Base-by-base conservation (phyloP, 1,140 invertebrate genomes). In the Carcinoscorpius rotundicauda region DNA sequence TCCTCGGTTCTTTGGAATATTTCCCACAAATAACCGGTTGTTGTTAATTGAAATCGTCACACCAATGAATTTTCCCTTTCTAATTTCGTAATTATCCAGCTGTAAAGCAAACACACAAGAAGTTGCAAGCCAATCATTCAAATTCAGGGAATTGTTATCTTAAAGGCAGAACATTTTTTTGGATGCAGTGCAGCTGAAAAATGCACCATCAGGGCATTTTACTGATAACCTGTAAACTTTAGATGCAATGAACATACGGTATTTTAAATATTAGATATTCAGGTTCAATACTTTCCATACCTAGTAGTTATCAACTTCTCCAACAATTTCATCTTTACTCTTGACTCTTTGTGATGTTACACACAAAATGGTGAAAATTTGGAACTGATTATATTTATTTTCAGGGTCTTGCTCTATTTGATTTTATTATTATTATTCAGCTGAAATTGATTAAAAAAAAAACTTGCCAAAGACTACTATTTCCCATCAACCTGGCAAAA, bases 311-410 rank as follows among this genome's bases (percentile, higher is more conserved):
- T 88, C 89, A 87, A 88, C 98, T 97, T 87, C 98, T 95, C 84
- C 97, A 93, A 86, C 94, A 87, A 84, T 98, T 98, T 87, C 98
- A 94, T 84, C 98, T 93, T 93, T 94, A 96, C 84, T 92, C 90
- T 89, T 98, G 98, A 84, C 91, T 96, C 87, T 98, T 98, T 85
- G 96, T 96, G 88, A 99, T 98, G 87, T 98, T 98, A 83, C 96
- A 95, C 84, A 98, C 91, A 87, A 98, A 99, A 85, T 98, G 91
- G 84, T 94, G 92, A 81, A 96, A 90, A 86, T 98, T 98, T 82
- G 95, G 93, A 86, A 98, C 91, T 81, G 94, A 98, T 87, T 87
- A 98, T 92, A 87, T 98, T 98, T 84, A 98, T 93, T 93, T 97
- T 98, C 82, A 98, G 86, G 83, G 86, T 87, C 87, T 97, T 97